Evolutionary conservation across 1,140 invertebrate genomes (phyloP).

Genomic region (Drosophila bipectinata): DNA sequence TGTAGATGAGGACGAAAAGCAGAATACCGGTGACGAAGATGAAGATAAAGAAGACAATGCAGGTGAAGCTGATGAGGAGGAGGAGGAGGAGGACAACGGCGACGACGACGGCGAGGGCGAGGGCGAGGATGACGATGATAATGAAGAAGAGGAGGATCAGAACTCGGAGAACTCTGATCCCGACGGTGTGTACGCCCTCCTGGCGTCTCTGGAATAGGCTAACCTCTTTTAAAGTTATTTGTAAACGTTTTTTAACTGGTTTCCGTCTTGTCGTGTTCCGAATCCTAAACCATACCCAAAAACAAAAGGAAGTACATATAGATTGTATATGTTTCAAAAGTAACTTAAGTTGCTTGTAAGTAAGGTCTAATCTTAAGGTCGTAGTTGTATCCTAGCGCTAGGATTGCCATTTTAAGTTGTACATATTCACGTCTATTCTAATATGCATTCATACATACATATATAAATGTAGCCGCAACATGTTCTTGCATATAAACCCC

Average conservation of each 20-base stretch:
- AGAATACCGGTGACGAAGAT: slow-evolving; percentile 17
- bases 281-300: slow-evolving; percentile 6
- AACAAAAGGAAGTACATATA: neutral
- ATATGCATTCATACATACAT: slow-evolving; percentile 10
- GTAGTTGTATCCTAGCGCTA: slow-evolving; percentile 22
- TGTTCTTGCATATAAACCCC: slow-evolving; percentile 9
- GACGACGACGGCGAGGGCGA: slow-evolving; percentile 23
- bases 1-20: slow-evolving; percentile 17
- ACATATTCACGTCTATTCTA: slow-evolving; percentile 31
- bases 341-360: slow-evolving; percentile 32
- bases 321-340: neutral
- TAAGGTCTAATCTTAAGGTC: slow-evolving; percentile 14
- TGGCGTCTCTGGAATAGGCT: slow-evolving; percentile 11
- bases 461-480: slow-evolving; percentile 16
- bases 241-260: slow-evolving; percentile 19
- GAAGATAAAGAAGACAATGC: slow-evolving; percentile 14
- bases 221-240: slow-evolving; percentile 3
- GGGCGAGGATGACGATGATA: slow-evolving; percentile 1
- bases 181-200: slow-evolving; percentile 8
- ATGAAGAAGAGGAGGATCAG: slow-evolving; percentile 2
- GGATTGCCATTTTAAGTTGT: slow-evolving; percentile 59
- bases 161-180: neutral
- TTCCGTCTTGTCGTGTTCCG: slow-evolving; percentile 25
- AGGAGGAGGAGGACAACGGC: slow-evolving; percentile 7
- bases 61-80: slow-evolving; percentile 12